Base-by-base conservation (phyloP, 2,888 invertebrate species). In the Spilarctia lutea region DNA sequence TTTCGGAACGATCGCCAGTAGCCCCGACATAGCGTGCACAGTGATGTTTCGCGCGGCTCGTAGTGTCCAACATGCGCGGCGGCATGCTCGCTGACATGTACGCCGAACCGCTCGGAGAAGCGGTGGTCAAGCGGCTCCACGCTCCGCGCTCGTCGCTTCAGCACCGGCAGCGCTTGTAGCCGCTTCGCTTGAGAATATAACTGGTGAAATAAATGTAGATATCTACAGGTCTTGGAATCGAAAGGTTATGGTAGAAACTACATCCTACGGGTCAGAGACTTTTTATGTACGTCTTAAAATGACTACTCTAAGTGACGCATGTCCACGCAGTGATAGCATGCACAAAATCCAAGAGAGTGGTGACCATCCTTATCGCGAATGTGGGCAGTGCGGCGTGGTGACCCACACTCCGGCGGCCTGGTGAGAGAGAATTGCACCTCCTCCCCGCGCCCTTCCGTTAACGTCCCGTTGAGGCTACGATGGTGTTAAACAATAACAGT, bases 161-260 rank as follows among this genome's bases (percentile, higher is more conserved):
- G 75, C 76, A 79, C 83, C 71, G 81, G 75, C 71, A 79, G 74
- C 68, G 88, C 87, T 76, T 87, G 91, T 48, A 91, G 75, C 1
- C 88, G 89, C 77, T 93, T 93, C 48, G 92, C 91, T 88, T 93
- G 93, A 30, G 90, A 86, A 82, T 93, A 93, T 39, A 93, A 75
- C 94, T 93, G 79, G 63, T 63, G 2, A 63, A 7, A 63, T 6
- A 63, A 63, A 63, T 63, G 6, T 2, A 30, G 2, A 27, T 63
- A 63, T 63, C 60, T 27, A 27, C n/a, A 60, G 2, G 27, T 16
- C 27, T 60, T 10, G 56, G 11, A 11, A 56, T 56, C n/a, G 56
- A 24, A n/a, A n/a, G 2, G 10, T 8, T 39, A 42, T 16, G 42
- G 11, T 42, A 8, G 39, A 11, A 42, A 11, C 39, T 42, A 42